Base-by-base conservation (phyloP, 2,113 vertebrate species). In the Fregata magnificens region DNA sequence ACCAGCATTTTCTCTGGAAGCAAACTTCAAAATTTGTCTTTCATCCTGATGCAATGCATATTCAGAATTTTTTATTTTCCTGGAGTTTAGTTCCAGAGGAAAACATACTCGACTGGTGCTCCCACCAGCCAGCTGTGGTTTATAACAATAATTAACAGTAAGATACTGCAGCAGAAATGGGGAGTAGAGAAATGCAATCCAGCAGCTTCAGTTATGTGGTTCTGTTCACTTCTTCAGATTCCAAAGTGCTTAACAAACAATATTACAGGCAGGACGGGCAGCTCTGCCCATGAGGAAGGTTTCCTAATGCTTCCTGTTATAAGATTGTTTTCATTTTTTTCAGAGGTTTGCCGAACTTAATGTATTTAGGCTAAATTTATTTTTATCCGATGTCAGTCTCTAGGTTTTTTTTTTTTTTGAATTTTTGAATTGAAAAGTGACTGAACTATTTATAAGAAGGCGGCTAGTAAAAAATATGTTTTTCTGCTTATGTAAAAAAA, bases 1-100 rank as follows among this genome's bases (percentile, higher is more conserved):
- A 89, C 76, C 73, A 55, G 62, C 86, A 66, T 91, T 95, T 97
- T 93, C 63, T 85, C 93, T 97, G 94, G 93, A 91, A 95, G 63
- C 53, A 56, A 91, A 95, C 84, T 88, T 87, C 62, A 85, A 42
- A 94, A 73, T 83, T 91, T 55, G 55, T 66, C 84, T 91, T 96
- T 95, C 94, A 93, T 94, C 89, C 50, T 77, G 74, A 77, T 94
- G 84, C 86, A 89, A 62, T 70, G 45, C 72, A 84, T 89, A 82
- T 80, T 91, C 81, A 69, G 66, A 89, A 50, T 66, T 94, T 95
- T 97, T 95, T 91, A 58, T 95, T 96, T 95, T 95, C 78, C 86
- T 80, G 78, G 45, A 82, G 73, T 87, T 97, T 66, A 80, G 53
- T 87, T 93, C 93, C 84, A 93, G 86, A 82, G 81, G 70, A 96